phyloP scores from a whole-genome alignment of 2,113 vertebrate genomes.

The Barnardius zonarius region DNA sequence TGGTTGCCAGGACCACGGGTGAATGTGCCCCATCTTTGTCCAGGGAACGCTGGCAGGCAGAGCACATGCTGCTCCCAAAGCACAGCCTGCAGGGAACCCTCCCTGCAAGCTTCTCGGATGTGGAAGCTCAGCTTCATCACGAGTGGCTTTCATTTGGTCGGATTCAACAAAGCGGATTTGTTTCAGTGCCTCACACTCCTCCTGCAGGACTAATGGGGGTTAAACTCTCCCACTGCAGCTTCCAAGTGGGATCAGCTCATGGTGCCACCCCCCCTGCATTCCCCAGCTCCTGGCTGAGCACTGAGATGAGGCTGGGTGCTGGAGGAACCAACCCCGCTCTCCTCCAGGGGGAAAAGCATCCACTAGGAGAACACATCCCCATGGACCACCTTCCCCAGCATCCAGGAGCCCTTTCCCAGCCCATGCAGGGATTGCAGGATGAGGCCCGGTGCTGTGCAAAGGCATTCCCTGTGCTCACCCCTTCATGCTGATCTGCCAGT shows the following conservation, averaged over 20 bases:
- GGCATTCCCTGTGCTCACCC: slow-evolving; percentile 75
- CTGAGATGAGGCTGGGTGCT: neutral
- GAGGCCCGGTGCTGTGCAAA: fast-evolving
- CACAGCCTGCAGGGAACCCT: neutral
- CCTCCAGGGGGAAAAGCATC: neutral
- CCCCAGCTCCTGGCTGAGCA: neutral
- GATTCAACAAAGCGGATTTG: neutral
- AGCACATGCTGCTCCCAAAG: neutral
- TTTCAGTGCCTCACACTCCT: neutral
- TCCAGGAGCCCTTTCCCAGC: neutral
- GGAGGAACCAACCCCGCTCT: neutral
- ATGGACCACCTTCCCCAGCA: neutral
- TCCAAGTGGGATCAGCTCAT: neutral
- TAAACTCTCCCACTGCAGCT: neutral
- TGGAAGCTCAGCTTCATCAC: neutral
- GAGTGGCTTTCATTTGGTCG: neutral
- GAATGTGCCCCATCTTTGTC: neutral
- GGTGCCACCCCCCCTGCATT: slow-evolving; percentile 23
- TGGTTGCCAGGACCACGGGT: fast-evolving
- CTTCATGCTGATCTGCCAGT: slow-evolving; percentile 91
- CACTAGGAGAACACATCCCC: fast-evolving
- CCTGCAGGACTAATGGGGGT: neutral
- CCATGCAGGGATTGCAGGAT: neutral
- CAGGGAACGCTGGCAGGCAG: neutral
- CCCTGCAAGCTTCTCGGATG: neutral